Evolutionary conservation across 2,113 vertebrate genomes (phyloP), one percentile per base, ranked within the genome.

Genomic region (Odocoileus hemionus): DNA sequence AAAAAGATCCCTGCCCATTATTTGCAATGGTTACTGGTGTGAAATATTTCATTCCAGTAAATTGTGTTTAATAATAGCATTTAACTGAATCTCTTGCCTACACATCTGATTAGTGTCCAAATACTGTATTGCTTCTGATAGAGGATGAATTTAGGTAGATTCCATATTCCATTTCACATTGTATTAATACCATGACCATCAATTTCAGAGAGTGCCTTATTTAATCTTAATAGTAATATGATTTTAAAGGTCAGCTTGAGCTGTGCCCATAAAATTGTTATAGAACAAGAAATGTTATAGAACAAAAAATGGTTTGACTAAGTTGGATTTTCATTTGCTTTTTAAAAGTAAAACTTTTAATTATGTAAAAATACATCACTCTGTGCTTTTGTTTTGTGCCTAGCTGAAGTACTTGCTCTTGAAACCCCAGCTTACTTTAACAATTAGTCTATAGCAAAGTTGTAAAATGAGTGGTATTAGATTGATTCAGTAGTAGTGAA

Each of bases 211-310:
- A 96, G 36, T 86, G 47, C 25, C 57, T n/a, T 94, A 80, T 30
- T 39, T 98, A 74, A 55, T 92, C 89, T 57, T 91, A 61, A 95
- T 55, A 97, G 2, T 54, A 97, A 95, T 7, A 80, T 95, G 14
- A 96, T 79, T 67, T 97, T 98, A 96, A 98, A 98, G 97, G 95
- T 97, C 52, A 96, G 14, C 70, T 55, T 90, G 82, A 97, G 12
- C 39, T 94, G 57, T 25, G 45, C 2, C 8, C 21, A 82, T 98
- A 97, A 98, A 97, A 96, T 94, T 95, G 64, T 95, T 64, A 25
- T 85, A 36, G 23, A 94, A 61, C 26, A 95, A 86, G 67, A 79
- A 83, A 94, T 94, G 28, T n/a, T 82, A n/a, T 80, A 43, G 28
- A 93, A 61, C 25, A 92, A 88, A 39, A 74, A 83, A 92, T 93